Evolutionary conservation across 2,888 invertebrate species (phyloP).

Genomic region (Nezara viridula): DNA sequence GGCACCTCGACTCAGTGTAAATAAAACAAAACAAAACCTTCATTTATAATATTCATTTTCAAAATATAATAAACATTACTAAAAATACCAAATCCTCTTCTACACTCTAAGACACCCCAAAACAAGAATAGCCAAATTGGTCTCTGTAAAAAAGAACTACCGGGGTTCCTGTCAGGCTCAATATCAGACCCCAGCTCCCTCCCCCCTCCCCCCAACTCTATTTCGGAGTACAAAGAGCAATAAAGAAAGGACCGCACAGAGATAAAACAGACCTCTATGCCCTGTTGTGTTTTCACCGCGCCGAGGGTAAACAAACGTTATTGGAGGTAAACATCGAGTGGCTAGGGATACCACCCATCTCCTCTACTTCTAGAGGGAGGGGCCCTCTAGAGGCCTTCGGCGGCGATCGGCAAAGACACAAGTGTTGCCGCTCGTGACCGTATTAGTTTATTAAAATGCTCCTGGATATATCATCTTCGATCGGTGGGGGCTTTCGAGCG

Average conservation of each 20-base stretch:
- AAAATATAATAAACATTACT: too few species aligned
- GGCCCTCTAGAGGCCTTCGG: background rate
- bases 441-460: too few species aligned
- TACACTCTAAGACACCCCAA: too few species aligned
- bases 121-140: too few species aligned
- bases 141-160: too few species aligned
- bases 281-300: background rate
- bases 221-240: background rate
- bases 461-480: too few species aligned
- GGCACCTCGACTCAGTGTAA: too few species aligned
- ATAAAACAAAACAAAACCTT: too few species aligned
- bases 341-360: background rate
- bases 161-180: background rate
- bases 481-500: too few species aligned
- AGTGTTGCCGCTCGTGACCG: background rate
- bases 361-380: background rate
- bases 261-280: background rate
- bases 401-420: background rate
- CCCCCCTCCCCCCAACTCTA: background rate
- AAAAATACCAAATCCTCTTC: too few species aligned
- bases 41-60: too few species aligned
- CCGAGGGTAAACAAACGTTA: background rate
- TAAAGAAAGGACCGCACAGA: background rate
- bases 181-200: too few species aligned
- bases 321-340: background rate